Base-by-base conservation (phyloP, 2,113 vertebrate species). In the Pedionomus torquatus region DNA sequence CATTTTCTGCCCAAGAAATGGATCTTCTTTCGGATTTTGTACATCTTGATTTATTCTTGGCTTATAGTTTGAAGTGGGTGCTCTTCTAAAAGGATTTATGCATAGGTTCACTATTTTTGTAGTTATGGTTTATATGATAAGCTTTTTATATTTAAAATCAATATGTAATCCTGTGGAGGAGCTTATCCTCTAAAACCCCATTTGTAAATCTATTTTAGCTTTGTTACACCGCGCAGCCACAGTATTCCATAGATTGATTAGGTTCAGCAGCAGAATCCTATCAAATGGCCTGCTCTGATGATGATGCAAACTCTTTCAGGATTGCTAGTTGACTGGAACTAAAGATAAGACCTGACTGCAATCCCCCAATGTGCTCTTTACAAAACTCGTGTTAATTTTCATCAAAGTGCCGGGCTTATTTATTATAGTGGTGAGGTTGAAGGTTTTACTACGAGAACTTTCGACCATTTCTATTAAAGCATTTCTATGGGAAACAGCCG, bases 141-240 rank as follows among this genome's bases (percentile, higher is more conserved):
- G 99, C 99, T 99, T 98, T 99, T 99, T 99, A 99, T 99, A 99
- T 99, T 99, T 99, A 99, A 99, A 99, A 99, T 99, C 99, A 99
- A 99, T 99, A 99, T 99, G 99, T 99, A 99, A 99, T 99, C 99
- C 99, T 99, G 99, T 99, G 99, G 99, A 99, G 99, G 98, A 99
- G 99, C 99, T 99, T 99, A 99, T 99, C 99, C 99, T 98, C 96
- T 99, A 99, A 99, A 98, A 97, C 98, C 98, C 98, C 98, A 99
- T 99, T 99, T 99, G 99, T 99, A 99, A 99, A 99, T 99, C 99
- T 99, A 99, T 99, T 99, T 99, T 99, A 99, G 99, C 99, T 99
- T 99, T 99, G 99, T 99, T 99, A 99, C 99, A 99, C 98, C 98
- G 98, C 98, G 93, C 98, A 99, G 98, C 98, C 98, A 98, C 99